phyloP scores from a whole-genome alignment of 2,113 vertebrate species.

The Aptenodytes forsteri region DNA sequence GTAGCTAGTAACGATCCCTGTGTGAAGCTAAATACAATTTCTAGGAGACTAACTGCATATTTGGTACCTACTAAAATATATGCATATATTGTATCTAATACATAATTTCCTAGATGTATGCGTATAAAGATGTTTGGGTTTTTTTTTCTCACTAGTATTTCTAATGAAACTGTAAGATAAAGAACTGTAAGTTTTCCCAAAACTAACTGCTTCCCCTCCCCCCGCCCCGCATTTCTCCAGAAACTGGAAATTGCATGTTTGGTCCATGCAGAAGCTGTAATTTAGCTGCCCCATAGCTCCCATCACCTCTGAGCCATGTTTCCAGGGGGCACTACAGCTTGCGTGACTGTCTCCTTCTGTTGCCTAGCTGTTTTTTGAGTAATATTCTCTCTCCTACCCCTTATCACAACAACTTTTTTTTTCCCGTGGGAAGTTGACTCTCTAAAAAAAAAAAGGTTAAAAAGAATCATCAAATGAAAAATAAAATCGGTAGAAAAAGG shows the following conservation, averaged over 20 bases:
- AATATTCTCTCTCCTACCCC: background rate
- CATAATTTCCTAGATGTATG: background rate
- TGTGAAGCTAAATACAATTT: background rate
- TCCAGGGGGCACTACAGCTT: background rate
- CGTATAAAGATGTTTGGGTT: fast-evolving
- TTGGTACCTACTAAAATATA: background rate
- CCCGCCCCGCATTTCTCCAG: background rate
- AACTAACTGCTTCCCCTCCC: too few relatives aligned
- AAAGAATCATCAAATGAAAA: background rate
- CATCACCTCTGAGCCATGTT: background rate
- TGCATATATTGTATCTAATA: background rate
- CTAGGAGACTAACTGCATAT: background rate
- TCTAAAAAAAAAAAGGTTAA: background rate
- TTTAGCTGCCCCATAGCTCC: background rate
- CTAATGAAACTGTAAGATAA: background rate
- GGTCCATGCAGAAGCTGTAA: background rate
- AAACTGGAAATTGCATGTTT: background rate
- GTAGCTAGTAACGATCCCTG: background rate
- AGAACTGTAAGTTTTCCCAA: background rate
- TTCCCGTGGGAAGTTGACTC: background rate
- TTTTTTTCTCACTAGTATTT: background rate
- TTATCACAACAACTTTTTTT: background rate
- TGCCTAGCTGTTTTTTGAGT: background rate
- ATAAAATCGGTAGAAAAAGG: background rate
- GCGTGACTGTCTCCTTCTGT: background rate